phyloP scores from a whole-genome alignment of 1,140 invertebrate species.

The Cyrtorhinus lividipennis region DNA sequence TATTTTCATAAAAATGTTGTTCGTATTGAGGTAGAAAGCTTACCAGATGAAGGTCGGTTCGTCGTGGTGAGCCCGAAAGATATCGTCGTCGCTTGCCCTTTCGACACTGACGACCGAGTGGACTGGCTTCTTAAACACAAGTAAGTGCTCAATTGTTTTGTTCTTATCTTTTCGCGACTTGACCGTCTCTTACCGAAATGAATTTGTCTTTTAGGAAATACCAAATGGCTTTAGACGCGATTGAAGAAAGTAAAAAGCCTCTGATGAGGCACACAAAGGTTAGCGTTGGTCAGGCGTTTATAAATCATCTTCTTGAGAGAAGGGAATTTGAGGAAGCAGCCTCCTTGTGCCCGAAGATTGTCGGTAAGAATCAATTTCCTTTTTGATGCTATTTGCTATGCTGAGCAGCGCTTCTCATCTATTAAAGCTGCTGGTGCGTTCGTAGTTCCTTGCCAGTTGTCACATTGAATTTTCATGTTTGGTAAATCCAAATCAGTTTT shows the following conservation, averaged over 20 bases:
- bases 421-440: too few species aligned
- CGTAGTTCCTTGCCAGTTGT: too few species aligned
- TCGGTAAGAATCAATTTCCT: conserved; percentile 33
- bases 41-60: conserved; percentile 78
- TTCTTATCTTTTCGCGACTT: too few species aligned
- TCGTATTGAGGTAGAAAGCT: too few species aligned
- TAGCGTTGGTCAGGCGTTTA: conserved; percentile 64
- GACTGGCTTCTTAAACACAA: conserved; percentile 77
- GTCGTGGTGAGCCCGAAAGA: conserved; percentile 93
- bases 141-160: conserved; percentile 27
- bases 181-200: neutral
- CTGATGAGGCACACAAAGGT: conserved; percentile 50
- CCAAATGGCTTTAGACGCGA: conserved; percentile 60
- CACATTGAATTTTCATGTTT: too few species aligned
- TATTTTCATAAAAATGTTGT: too few species aligned
- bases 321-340: conserved; percentile 70
- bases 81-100: conserved; percentile 77
- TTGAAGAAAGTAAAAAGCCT: conserved; percentile 39
- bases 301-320: conserved; percentile 64
- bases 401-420: too few species aligned
- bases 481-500: too few species aligned
- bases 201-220: conserved; percentile 41
- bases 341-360: conserved; percentile 59
- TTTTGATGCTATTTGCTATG: too few species aligned
- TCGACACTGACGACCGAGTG: conserved; percentile 83